phyloP scores from a whole-genome alignment of 1,140 invertebrate genomes.

The Agrilus planipennis region DNA sequence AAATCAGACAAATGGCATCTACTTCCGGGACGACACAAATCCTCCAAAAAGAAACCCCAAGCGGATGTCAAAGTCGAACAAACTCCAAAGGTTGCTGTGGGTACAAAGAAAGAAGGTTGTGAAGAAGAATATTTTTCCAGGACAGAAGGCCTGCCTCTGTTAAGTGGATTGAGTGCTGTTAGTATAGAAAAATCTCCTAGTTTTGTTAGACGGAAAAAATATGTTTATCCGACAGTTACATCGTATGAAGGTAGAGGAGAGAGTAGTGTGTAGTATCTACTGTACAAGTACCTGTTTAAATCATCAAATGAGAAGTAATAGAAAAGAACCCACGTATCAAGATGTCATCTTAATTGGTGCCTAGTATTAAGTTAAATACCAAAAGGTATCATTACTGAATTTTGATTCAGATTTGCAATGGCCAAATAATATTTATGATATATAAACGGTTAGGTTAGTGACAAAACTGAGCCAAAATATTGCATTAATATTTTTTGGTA shows the following conservation, averaged over 20 bases:
- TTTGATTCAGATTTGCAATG: too few relatives aligned
- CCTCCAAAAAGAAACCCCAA: constrained; percentile 13
- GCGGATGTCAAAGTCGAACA: constrained; percentile 12
- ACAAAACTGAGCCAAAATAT: too few relatives aligned
- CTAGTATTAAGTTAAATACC: too few relatives aligned
- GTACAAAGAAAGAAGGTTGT: constrained; percentile 33
- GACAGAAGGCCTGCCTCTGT: constrained; percentile 42
- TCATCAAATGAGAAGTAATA: too few relatives aligned
- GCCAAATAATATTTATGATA: too few relatives aligned
- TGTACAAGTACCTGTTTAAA: too few relatives aligned
- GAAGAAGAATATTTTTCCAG: constrained; percentile 29
- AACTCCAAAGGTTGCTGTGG: constrained; percentile 35
- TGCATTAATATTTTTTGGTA: too few relatives aligned
- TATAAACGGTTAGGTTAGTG: too few relatives aligned
- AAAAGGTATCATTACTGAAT: too few relatives aligned
- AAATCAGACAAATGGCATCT: constrained; percentile 19
- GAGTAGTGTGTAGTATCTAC: constrained; percentile 45
- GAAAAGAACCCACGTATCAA: too few relatives aligned
- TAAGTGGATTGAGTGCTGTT: constrained; percentile 40
- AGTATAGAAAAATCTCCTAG: constrained; percentile 38
- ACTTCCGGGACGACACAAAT: constrained; percentile 19
- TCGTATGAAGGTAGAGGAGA: constrained; percentile 40
- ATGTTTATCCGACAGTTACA: constrained; percentile 42
- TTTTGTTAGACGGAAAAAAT: constrained; percentile 46
- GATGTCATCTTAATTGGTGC: too few relatives aligned